A percentile compares a stretch with the other conserved stretches of the same genome.
Conservation (phyloP, 2,113 vertebrate species). For the Gobiocypris rarus region DNA sequence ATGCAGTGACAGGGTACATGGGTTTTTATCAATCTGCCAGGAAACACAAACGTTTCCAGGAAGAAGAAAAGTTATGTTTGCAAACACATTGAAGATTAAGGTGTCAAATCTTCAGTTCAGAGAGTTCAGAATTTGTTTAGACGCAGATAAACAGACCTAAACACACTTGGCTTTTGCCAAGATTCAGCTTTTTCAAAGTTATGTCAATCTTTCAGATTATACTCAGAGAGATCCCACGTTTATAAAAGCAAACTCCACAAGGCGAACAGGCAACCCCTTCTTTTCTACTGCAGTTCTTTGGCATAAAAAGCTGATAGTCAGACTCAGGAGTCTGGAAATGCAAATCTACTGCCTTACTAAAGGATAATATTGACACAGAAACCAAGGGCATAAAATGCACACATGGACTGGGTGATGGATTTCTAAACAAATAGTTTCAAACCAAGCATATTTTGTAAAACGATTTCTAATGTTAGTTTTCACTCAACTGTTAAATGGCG, state of each 20-base stretch:
- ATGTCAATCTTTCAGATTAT: neutral
- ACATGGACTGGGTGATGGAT: neutral
- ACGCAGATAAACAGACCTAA: neutral
- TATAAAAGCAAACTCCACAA: neutral
- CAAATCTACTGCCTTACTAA: neutral
- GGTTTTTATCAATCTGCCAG: neutral
- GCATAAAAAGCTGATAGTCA: neutral
- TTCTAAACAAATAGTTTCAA: neutral
- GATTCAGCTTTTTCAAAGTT: neutral
- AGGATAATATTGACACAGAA: neutral
- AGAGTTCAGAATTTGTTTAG: slow-evolving; percentile 4
- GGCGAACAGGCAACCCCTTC: neutral
- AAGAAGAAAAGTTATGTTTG: neutral
- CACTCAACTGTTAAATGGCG: neutral
- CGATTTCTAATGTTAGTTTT: neutral
- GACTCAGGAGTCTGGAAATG: neutral
- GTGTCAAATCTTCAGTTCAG: neutral
- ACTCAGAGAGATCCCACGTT: neutral
- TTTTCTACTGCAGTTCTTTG: neutral
- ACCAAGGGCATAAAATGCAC: neutral
- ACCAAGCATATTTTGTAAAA: neutral
- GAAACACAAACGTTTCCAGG: neutral
- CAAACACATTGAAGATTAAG: neutral
- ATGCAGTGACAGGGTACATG: neutral
- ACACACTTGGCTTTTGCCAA: neutral